Evolutionary conservation across 2,797 vertebrate genomes (phyloP).

Genomic region (Bryconaethiops microstoma): DNA sequence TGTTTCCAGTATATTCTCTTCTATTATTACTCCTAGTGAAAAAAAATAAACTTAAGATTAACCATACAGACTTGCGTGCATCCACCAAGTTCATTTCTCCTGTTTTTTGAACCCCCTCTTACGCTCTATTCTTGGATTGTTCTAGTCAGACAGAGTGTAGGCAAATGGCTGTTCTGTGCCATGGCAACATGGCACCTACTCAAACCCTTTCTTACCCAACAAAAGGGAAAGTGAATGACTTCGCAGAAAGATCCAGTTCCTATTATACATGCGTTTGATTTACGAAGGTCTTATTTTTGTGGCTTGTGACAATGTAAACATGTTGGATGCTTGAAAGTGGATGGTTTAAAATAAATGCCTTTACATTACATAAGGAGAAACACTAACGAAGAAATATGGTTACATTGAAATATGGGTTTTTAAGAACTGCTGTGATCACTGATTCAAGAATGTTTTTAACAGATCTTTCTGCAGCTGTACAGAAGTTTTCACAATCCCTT

Average conservation of each 20-base stretch:
- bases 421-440: not conserved
- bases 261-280: conserved; percentile 22
- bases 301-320: not conserved
- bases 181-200: conserved; percentile 46
- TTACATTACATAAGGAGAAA: not conserved
- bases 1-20: not conserved
- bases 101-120: not conserved
- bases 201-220: conserved; percentile 42
- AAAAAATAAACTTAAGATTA: not conserved
- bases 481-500: conserved; percentile 95
- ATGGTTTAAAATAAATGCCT: not conserved
- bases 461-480: conserved; percentile 95
- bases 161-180: conserved; percentile 17
- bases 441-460: conserved; percentile 32
- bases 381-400: not conserved
- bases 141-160: conserved; percentile 16
- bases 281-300: conserved; percentile 14
- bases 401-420: not conserved
- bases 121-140: conserved; percentile 9
- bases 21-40: not conserved
- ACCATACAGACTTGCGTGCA: not conserved
- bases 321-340: not conserved
- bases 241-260: conserved; percentile 16
- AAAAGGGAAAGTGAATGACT: conserved; percentile 36
- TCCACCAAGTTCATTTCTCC: not conserved